phyloP scores from a whole-genome alignment of 2,113 vertebrate genomes.

The Pelmatolapia mariae region DNA sequence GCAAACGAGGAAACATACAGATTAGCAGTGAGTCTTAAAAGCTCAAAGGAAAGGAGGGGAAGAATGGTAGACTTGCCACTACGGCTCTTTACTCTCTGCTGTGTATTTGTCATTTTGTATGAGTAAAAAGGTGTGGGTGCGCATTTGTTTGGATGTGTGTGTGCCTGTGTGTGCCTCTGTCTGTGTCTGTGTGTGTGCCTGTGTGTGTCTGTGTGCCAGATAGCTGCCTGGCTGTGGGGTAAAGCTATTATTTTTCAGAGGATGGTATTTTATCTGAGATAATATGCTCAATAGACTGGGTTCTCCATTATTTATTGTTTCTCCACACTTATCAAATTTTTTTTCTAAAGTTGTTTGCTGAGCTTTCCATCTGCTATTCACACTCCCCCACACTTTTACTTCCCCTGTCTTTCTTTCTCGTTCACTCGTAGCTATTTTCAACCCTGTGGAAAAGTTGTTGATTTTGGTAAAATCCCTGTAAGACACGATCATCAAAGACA shows the following conservation, averaged over 20 bases:
- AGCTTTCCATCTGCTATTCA: conserved; percentile 33
- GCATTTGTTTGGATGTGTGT: neutral
- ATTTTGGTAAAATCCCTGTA: conserved; percentile 39
- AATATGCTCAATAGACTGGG: conserved; percentile 18
- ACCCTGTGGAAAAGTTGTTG: conserved; percentile 35
- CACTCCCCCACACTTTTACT: neutral
- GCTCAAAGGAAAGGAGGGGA: neutral
- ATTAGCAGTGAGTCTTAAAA: conserved; percentile 7
- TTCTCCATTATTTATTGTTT: conserved; percentile 61
- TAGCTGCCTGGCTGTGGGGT: conserved; percentile 33
- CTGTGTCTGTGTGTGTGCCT: neutral
- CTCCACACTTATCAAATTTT: conserved; percentile 25
- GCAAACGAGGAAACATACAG: neutral
- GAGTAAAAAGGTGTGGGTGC: conserved; percentile 1
- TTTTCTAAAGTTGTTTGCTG: conserved; percentile 37
- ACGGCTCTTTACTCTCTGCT: conserved; percentile 26
- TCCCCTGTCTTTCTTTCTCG: neutral
- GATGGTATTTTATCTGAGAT: conserved; percentile 50
- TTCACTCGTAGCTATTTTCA: conserved; percentile 4
- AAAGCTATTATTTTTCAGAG: conserved; percentile 56
- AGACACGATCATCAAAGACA: conserved; percentile 36
- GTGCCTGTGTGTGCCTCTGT: neutral
- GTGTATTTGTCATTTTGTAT: conserved; percentile 22
- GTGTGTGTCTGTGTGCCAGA: neutral
- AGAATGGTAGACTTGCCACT: neutral